Percentiles rank a stretch among this genome's conserved stretches.
These are phyloP conservation scores for Lepidonotus clava DNA, from an alignment of 2,888 invertebrate genomes.

Conservation along the genomic window DNA sequence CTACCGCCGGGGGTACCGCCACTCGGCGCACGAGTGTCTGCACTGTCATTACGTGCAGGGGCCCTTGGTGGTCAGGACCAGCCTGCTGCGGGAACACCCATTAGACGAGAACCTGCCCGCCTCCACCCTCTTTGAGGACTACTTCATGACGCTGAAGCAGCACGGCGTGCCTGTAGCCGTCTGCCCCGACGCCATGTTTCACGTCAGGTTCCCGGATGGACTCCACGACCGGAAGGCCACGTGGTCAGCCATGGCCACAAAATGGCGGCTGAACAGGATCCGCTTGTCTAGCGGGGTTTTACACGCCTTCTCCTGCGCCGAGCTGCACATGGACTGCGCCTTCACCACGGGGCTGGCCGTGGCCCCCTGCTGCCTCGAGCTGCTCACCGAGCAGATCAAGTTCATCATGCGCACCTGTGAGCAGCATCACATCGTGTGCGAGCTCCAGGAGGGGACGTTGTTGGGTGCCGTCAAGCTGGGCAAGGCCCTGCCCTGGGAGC, in stretches of 20 bases:
- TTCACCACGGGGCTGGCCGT: conserved; percentile 61
- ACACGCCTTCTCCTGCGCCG: not conserved
- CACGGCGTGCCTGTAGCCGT: conserved; percentile 64
- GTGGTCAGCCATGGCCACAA: conserved; percentile 60
- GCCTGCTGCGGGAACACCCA: conserved; percentile 61
- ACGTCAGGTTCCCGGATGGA: conserved; percentile 58
- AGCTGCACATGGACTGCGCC: conserved; percentile 31
- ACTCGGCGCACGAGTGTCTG: conserved; percentile 74
- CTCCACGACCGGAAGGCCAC: not conserved
- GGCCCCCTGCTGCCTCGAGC: conserved; percentile 71
- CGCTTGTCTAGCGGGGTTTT: conserved; percentile 59
- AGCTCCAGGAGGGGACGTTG: conserved; percentile 73
- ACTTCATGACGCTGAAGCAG: conserved; percentile 70
- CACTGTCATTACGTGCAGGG: conserved; percentile 74
- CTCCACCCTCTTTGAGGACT: conserved; percentile 71
- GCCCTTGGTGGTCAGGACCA: conserved; percentile 71
- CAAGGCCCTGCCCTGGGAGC: conserved; percentile 77
- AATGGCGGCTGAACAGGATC: conserved; percentile 63
- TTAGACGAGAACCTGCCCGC: conserved; percentile 65
- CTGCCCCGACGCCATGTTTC: conserved; percentile 78
- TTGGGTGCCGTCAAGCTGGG: conserved; percentile 78
- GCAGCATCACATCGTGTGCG: conserved; percentile 69
- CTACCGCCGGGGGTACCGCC: conserved; percentile 72
- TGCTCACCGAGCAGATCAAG: conserved; percentile 66
- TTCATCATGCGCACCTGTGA: conserved; percentile 68